Evolutionary conservation across 2,888 invertebrate genomes (phyloP).

Genomic region (Odontothrips loti): DNA sequence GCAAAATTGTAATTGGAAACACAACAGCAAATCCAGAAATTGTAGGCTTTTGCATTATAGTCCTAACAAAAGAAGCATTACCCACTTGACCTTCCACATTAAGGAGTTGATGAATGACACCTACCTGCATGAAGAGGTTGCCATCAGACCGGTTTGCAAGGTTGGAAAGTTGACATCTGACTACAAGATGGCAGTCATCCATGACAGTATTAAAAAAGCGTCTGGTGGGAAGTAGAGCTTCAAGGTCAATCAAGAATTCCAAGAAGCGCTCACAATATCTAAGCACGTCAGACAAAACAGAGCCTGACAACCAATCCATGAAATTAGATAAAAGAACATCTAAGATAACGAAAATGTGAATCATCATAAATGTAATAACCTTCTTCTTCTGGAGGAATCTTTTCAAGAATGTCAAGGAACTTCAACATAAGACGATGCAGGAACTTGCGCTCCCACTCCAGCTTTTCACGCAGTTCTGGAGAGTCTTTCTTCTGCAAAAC

Average conservation of each 20-base stretch:
- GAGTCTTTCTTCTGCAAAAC: slow-evolving; percentile 82
- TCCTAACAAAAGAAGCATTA: no score
- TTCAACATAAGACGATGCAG: slow-evolving; percentile 79
- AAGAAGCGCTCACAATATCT: slow-evolving; percentile 92
- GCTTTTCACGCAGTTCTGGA: slow-evolving; percentile 61
- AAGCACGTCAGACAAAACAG: slow-evolving; percentile 52
- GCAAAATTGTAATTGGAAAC: no score
- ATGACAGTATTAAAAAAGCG: slow-evolving; percentile 95
- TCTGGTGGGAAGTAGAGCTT: slow-evolving; percentile 89
- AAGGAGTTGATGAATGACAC: slow-evolving; percentile 42
- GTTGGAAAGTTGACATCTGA: slow-evolving; percentile 77
- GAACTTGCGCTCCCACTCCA: slow-evolving; percentile 83
- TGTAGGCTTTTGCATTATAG: no score
- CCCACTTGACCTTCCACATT: no score
- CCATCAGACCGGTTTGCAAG: slow-evolving; percentile 74
- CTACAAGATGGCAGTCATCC: slow-evolving; percentile 91
- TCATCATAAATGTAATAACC: slow-evolving; percentile 47
- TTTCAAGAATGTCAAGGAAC: slow-evolving; percentile 77
- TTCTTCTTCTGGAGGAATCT: slow-evolving; percentile 55
- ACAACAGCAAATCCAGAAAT: no score
- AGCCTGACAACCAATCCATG: slow-evolving; percentile 40
- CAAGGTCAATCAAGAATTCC: slow-evolving; percentile 92
- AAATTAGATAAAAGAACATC: slow-evolving; percentile 25
- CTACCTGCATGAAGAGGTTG: slow-evolving; percentile 85
- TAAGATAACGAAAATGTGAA: slow-evolving; percentile 35